A percentile compares a stretch with the other conserved stretches of the same genome.
Evolutionary conservation across 2,797 vertebrate species (phyloP).

Genomic region (Sebastes nivosus): DNA sequence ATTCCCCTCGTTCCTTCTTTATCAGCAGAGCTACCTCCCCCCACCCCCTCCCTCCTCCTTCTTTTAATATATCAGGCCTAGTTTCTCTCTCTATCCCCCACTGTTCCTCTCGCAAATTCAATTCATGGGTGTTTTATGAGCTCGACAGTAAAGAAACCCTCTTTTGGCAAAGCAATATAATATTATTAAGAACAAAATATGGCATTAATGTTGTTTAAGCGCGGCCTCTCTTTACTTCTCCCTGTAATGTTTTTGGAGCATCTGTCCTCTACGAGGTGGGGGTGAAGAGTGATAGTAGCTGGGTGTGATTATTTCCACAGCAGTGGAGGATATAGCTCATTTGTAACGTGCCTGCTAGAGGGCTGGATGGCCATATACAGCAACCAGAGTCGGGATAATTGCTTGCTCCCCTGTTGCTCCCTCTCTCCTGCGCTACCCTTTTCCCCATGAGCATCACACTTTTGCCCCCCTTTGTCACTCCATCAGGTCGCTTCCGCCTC

Average conservation of each 20-base stretch:
- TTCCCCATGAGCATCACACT: conserved; percentile 33
- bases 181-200: conserved; percentile 24
- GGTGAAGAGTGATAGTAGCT: conserved; percentile 23
- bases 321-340: conserved; percentile 43
- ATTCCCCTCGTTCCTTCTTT: not conserved
- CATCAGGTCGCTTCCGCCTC: conserved; percentile 1
- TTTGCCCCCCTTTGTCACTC: conserved; percentile 12
- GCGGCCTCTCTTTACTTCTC: not conserved
- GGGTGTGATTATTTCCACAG: conserved; percentile 45
- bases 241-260: conserved; percentile 19
- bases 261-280: conserved; percentile 12
- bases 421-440: not conserved
- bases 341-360: conserved; percentile 30
- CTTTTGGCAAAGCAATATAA: conserved; percentile 27
- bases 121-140: conserved; percentile 28
- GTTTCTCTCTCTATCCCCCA: not conserved
- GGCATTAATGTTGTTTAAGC: not conserved
- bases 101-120: conserved; percentile 25
- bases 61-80: not conserved
- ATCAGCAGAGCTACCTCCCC: not conserved
- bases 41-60: not conserved
- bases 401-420: conserved; percentile 40
- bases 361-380: conserved; percentile 23
- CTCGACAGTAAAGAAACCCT: not conserved
- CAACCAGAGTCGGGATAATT: conserved; percentile 50